A percentile compares a stretch with the other conserved stretches of the same genome.
Conservation (phyloP, 1,140 invertebrate species). For the Dermatophagoides farinae region DNA sequence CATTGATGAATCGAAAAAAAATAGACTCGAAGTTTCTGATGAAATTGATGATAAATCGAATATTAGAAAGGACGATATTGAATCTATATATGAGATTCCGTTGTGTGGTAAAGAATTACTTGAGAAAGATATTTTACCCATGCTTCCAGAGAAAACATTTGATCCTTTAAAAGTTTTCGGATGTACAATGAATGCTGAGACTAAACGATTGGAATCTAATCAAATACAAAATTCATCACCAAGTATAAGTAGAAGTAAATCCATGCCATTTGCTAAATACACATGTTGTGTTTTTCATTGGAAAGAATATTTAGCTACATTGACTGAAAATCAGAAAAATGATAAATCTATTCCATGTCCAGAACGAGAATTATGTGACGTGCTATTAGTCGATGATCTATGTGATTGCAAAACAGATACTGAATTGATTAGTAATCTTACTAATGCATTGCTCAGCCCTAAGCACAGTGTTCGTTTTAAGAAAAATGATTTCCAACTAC, state of each 20-base stretch:
- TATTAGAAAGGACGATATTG: neutral
- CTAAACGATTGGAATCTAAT: neutral
- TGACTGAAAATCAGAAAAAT: neutral
- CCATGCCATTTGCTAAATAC: conserved; percentile 4
- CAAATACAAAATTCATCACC: neutral
- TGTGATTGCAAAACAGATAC: neutral
- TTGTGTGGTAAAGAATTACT: neutral
- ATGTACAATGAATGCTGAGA: neutral
- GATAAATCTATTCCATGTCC: neutral
- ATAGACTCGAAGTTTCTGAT: neutral
- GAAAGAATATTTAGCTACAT: conserved; percentile 6
- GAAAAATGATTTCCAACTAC: neutral
- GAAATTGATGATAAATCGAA: neutral
- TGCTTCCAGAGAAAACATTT: conserved; percentile 9
- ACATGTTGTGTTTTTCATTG: conserved; percentile 1
- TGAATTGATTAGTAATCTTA: neutral
- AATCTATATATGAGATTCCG: neutral
- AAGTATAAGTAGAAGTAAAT: neutral
- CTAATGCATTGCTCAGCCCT: conserved; percentile 6
- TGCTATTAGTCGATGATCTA: neutral
- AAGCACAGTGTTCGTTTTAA: conserved; percentile 3
- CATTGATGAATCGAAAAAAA: neutral
- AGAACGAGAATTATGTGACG: neutral
- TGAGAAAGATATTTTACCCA: neutral
- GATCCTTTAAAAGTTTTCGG: conserved; percentile 7